Conservation (phyloP, 2,113 vertebrate genomes). For the Aptenodytes patagonicus region DNA sequence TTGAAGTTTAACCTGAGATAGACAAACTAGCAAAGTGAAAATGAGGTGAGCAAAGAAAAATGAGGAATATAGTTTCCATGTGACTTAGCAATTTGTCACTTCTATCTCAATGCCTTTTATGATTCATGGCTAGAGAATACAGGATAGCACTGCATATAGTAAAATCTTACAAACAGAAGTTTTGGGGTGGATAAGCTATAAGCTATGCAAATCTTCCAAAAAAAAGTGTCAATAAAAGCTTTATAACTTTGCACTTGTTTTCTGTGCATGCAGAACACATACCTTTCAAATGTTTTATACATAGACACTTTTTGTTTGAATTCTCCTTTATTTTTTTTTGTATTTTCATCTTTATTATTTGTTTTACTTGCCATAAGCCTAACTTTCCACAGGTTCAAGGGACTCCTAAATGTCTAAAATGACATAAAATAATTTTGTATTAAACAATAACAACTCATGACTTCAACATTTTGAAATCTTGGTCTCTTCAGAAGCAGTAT, state of each 20-base stretch:
- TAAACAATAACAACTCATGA: not conserved
- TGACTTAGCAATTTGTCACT: conserved; percentile 8
- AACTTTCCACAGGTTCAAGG: not conserved
- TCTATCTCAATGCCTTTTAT: not conserved
- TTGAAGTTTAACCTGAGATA: not conserved
- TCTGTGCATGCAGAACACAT: not conserved
- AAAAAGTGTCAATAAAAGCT: not conserved
- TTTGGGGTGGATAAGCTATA: not conserved
- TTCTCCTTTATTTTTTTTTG: not conserved
- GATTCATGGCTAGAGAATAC: not conserved
- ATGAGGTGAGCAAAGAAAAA: conserved; percentile 18
- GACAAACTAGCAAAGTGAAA: not conserved
- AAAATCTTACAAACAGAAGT: not conserved
- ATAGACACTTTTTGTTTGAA: not conserved
- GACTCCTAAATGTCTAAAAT: not conserved
- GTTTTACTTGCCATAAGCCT: not conserved
- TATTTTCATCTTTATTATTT: not conserved
- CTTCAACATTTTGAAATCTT: not conserved
- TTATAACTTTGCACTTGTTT: not conserved
- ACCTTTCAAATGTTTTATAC: not conserved
- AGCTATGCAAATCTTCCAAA: not conserved
- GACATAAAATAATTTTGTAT: not conserved
- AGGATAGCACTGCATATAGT: not conserved
- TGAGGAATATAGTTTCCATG: not conserved
- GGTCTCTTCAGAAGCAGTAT: not conserved